Conservation (phyloP, 2,113 vertebrate genomes). For the Daubentonia madagascariensis region DNA sequence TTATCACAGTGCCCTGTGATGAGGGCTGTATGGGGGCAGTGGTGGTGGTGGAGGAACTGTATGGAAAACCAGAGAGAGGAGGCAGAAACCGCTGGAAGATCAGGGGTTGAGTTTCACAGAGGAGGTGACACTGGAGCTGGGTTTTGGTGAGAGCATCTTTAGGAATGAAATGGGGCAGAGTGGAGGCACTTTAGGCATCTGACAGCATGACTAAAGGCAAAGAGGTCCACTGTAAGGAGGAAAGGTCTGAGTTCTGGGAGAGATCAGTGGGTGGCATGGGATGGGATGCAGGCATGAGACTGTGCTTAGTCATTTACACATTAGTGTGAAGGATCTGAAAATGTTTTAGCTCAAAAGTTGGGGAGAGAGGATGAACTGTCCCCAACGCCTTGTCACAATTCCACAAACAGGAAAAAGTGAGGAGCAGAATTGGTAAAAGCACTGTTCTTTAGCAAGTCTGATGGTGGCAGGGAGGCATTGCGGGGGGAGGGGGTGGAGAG, state of each 20-base stretch:
- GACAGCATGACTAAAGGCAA: not conserved
- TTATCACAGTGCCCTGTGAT: not conserved
- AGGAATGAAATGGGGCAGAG: not conserved
- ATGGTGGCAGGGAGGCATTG: not conserved
- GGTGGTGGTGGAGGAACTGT: no score
- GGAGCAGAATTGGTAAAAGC: not conserved
- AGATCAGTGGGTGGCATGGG: not conserved
- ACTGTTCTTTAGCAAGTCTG: not conserved
- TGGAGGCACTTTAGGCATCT: not conserved
- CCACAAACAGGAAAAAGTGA: not conserved
- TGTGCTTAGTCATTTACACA: not conserved
- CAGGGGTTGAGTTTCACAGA: not conserved
- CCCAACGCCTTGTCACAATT: not conserved
- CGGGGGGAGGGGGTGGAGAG: accelerated
- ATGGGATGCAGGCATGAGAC: not conserved
- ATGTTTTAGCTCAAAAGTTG: not conserved
- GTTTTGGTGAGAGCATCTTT: not conserved
- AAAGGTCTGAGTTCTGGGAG: not conserved
- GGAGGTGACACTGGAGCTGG: not conserved
- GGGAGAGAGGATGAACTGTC: not conserved
- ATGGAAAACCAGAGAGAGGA: not conserved
- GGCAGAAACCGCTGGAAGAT: not conserved
- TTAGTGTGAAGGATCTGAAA: not conserved
- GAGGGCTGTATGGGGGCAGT: not conserved
- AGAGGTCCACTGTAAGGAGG: no score